These are phyloP conservation scores for Sinocyclocheilus anshuiensis DNA, from an alignment of 2,113 vertebrate genomes.

Conservation along the genomic window DNA sequence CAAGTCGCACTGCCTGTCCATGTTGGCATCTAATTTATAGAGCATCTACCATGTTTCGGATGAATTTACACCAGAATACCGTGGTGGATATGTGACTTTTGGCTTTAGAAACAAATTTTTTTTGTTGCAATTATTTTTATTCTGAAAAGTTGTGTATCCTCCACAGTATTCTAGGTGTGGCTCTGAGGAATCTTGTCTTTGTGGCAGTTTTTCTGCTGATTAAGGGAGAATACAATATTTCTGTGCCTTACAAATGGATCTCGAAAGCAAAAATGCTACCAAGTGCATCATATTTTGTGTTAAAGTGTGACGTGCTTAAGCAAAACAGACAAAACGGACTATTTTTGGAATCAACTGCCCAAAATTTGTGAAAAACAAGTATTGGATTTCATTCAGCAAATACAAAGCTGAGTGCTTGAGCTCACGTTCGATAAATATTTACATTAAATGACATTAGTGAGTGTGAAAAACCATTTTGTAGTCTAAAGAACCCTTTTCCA, in stretches of 20 bases:
- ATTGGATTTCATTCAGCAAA: neutral
- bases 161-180: no score
- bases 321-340: no score
- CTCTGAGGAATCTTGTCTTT: neutral
- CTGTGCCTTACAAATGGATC: neutral
- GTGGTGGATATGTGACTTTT: no score
- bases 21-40: no score
- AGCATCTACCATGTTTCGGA: no score
- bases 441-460: neutral
- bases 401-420: neutral
- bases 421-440: neutral
- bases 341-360: no score
- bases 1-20: no score
- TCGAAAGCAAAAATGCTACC: neutral
- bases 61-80: no score
- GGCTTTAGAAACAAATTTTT: no score
- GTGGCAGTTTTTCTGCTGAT: neutral
- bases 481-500: no score
- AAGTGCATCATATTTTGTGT: neutral
- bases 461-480: neutral
- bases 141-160: neutral
- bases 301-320: neutral
- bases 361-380: no score
- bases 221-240: neutral
- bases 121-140: neutral